Evolutionary conservation across 2,113 vertebrate genomes (phyloP).

Genomic region (Spermophilus dauricus): DNA sequence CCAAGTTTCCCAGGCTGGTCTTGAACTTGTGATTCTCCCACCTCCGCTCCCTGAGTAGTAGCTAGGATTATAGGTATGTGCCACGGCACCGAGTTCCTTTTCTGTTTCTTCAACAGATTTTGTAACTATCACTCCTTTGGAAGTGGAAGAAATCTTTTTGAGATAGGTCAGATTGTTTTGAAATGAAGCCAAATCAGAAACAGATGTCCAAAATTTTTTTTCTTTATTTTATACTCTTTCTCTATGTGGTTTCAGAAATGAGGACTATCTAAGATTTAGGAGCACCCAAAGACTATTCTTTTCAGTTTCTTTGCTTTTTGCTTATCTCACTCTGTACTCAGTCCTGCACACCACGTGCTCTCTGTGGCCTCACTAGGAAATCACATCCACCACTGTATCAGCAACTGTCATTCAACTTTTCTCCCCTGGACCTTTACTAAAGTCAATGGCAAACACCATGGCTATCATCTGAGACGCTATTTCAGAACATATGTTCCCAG

Average conservation of each 20-base stretch:
- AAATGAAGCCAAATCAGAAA: background rate
- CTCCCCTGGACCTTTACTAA: slow-evolving; percentile 8
- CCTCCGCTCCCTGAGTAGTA: too few relatives aligned
- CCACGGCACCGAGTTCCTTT: too few relatives aligned
- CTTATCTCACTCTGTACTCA: background rate
- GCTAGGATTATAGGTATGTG: too few relatives aligned
- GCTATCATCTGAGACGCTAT: background rate
- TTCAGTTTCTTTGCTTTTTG: background rate
- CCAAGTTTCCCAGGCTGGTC: too few relatives aligned
- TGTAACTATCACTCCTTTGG: background rate
- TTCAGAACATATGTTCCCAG: background rate
- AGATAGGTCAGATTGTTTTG: background rate
- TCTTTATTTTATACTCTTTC: slow-evolving; percentile 10
- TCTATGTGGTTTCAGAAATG: background rate
- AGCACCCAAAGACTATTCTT: background rate
- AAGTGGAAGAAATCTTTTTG: background rate
- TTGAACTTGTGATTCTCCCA: too few relatives aligned
- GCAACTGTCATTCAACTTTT: slow-evolving; percentile 2
- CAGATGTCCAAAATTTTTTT: background rate
- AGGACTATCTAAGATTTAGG: slow-evolving; percentile 15
- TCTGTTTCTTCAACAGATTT: slow-evolving; percentile 31
- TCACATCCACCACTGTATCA: background rate
- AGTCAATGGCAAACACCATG: background rate
- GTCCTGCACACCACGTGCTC: background rate
- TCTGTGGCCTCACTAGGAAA: background rate